These are phyloP conservation scores for Syndactyla subalaris DNA, from an alignment of 2,797 vertebrate species.

Conservation along the genomic window DNA sequence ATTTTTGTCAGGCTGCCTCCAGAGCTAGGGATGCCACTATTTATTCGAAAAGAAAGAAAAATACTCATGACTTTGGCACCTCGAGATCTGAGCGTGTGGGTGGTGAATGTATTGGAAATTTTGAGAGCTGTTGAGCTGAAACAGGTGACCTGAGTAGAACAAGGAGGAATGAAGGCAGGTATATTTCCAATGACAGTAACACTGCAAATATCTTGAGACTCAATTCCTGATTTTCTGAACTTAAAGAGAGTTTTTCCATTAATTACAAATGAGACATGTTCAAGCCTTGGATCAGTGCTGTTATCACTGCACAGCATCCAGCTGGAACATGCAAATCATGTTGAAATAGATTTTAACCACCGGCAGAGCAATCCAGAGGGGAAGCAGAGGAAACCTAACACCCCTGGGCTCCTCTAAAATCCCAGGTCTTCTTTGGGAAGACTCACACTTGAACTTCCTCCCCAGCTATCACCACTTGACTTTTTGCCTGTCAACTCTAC, in stretches of 20 bases:
- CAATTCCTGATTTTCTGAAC: neutral
- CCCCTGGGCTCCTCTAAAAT: neutral
- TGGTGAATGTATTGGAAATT: slow-evolving; percentile 10
- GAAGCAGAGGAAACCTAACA: neutral
- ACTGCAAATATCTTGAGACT: neutral
- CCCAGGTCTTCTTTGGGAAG: neutral
- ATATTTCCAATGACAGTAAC: neutral
- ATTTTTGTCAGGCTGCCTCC: neutral
- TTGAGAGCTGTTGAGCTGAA: slow-evolving; percentile 27
- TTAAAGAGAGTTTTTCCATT: neutral
- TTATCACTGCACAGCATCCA: neutral
- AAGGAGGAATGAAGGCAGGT: neutral
- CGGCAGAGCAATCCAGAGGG: neutral
- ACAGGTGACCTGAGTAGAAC: neutral
- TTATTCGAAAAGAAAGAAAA: neutral
- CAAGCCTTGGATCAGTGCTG: neutral
- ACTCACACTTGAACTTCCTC: neutral
- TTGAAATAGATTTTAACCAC: neutral
- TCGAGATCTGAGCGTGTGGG: slow-evolving; percentile 1
- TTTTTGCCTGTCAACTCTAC: neutral
- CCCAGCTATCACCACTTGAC: neutral
- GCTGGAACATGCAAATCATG: neutral
- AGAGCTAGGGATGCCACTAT: neutral
- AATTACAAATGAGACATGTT: neutral
- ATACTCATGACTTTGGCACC: neutral